phyloP scores from a whole-genome alignment of 2,797 vertebrate genomes.

The Acipenser oxyrinchus region DNA sequence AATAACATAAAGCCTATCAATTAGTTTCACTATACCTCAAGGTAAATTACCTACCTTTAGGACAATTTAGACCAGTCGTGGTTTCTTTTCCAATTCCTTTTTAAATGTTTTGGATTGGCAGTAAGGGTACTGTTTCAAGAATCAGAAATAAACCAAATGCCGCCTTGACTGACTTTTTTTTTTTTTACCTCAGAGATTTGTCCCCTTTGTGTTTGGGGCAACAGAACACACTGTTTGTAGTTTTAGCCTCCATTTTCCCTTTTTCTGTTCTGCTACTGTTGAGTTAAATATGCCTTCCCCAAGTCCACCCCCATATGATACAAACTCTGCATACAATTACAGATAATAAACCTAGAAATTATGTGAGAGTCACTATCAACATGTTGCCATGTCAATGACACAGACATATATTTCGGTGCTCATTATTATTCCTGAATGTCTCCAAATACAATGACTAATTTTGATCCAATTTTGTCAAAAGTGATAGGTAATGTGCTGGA shows the following conservation, averaged over 20 bases:
- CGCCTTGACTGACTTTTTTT: too few relatives aligned
- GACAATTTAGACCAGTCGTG: too few relatives aligned
- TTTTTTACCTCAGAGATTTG: background rate
- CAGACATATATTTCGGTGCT: slow-evolving; percentile 87
- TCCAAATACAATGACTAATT: slow-evolving; percentile 99
- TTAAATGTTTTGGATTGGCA: too few relatives aligned
- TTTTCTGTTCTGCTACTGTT: background rate
- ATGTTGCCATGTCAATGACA: slow-evolving; percentile 85
- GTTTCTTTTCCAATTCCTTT: too few relatives aligned
- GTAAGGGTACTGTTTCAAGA: too few relatives aligned
- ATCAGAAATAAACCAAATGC: too few relatives aligned
- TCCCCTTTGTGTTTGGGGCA: background rate
- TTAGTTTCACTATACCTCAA: too few relatives aligned
- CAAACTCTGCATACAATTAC: too few relatives aligned
- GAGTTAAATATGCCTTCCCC: background rate
- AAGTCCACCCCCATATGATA: too few relatives aligned
- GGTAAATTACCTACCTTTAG: too few relatives aligned
- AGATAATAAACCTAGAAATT: too few relatives aligned
- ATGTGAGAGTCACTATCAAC: slow-evolving; percentile 54
- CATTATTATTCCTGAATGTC: slow-evolving; percentile 99
- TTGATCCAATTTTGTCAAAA: slow-evolving; percentile 98
- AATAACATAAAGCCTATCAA: too few relatives aligned
- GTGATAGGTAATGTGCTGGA: slow-evolving; percentile 90
- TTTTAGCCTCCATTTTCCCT: background rate
- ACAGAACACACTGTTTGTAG: background rate